Base-by-base conservation (phyloP, 2,113 vertebrate genomes). In the Calidris pugnax region DNA sequence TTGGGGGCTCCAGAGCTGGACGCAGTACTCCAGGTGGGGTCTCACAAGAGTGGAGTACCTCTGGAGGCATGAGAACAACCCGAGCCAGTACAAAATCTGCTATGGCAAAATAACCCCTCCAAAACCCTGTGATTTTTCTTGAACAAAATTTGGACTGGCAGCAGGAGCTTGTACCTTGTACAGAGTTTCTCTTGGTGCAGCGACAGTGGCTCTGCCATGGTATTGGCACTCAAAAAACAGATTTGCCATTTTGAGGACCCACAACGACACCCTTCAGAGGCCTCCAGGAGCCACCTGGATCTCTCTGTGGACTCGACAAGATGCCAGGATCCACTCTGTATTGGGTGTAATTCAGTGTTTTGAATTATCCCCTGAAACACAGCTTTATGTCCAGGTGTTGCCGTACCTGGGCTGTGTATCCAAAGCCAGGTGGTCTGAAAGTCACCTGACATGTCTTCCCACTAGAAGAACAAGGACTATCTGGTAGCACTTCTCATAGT, bases 191-290 rank as follows among this genome's bases (percentile, higher is more conserved):
- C 15, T 6, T 19, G 0, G 1, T 37, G 55, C 15, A 73, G 15
- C 33, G 15, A 41, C 41, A 24, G 22, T 1, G 1, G 37, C 43
- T n/a, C 55, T 79, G 43, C 62, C 14, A 20, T 26, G 10, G 32
- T 21, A 59, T 1, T 30, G 50, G 14, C 24, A 80, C 13, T 9
- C 2, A 2, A 64, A 59, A 50, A 57, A 33, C 26, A 21, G 33
- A 51, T 51, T 59, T 1, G 1, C 4, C 7, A 5, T 37, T 27
- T n/a, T 2, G 3, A 53, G 18, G 30, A 62, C 20, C 14, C 27
- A 37, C 35, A 53, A 19, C 1, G 2, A 27, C 74, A 68, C 33
- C 37, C 28, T 63, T 62, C n/a, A 62, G 47, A 87, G 47, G 64
- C 47, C 59, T 62, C 18, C 62, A 69, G 37, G 9, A 63, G 37